These are phyloP conservation scores for Parotia lawesii DNA, from an alignment of 2,113 vertebrate genomes.

Conservation along the genomic window DNA sequence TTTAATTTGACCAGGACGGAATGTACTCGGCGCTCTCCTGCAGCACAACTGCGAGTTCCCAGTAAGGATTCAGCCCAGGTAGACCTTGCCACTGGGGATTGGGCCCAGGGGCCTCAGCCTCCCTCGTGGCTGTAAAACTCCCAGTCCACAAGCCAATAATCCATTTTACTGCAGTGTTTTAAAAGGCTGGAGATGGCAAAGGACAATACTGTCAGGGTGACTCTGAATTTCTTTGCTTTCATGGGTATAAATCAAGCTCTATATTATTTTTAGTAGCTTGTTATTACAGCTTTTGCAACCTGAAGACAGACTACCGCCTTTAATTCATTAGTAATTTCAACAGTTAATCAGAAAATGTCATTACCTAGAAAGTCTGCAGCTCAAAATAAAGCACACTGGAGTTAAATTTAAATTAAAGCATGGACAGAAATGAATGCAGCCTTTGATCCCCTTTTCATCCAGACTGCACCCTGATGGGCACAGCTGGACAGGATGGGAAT, in stretches of 20 bases:
- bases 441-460: slow-evolving; percentile 55
- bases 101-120: neutral
- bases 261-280: slow-evolving; percentile 23
- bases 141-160: neutral
- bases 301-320: slow-evolving; percentile 26
- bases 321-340: slow-evolving; percentile 49
- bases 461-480: slow-evolving; percentile 64
- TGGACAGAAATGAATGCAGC: slow-evolving; percentile 52
- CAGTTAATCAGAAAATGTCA: slow-evolving; percentile 55
- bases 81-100: neutral
- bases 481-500: slow-evolving; percentile 51
- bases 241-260: neutral
- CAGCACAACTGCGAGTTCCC: neutral
- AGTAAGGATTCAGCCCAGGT: neutral
- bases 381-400: slow-evolving; percentile 24
- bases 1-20: neutral
- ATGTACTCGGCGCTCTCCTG: neutral
- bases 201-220: neutral
- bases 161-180: neutral
- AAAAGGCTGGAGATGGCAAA: neutral
- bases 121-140: neutral
- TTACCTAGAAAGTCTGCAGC: slow-evolving; percentile 1
- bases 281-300: slow-evolving; percentile 37
- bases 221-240: neutral
- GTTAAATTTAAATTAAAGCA: slow-evolving; percentile 48